Base-by-base conservation (phyloP, 2,888 invertebrate species). In the Drosophila neutralis region DNA sequence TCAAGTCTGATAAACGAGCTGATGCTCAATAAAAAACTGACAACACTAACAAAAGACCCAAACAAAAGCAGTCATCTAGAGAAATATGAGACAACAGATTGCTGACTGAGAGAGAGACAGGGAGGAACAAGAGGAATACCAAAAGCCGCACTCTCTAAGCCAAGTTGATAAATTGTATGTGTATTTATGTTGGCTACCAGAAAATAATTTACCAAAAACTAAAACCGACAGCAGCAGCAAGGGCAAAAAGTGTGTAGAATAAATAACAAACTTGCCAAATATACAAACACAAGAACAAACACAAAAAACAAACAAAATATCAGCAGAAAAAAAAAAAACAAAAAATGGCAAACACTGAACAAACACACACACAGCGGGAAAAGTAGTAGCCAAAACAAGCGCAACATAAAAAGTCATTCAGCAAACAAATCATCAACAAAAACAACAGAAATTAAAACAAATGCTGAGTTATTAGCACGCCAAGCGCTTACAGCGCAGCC, bases 401-500 rank as follows among this genome's bases (percentile, higher is more conserved):
- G 45, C 60, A 67, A 62, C 62, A 67, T 67, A 80, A 71, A 67
- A 63, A 72, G 53, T 64, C 63, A 73, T 65, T 72, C 73, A 62
- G 60, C 61, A 71, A 71, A 58, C 57, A 68, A 45, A 69, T 56
- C 54, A 69, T 58, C 60, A 71, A 61, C 51, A 69, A 56, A 31
- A 69, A 54, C 63, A 49, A 38, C 42, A 58, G n/a, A 75, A 66
- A 66, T 64, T 63, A 67, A 78, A 78, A 87, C 85, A 85, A 85
- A 85, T 87, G 87, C 76, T 78, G 84, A 85, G 87, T 87, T 85
- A 85, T 85, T 89, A 89, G 84, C 87, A 78, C 89, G 73, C 67
- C 67, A 56, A 72, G 68, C 75, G 51, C 21, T 29, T 66, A 51
- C 82, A 62, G 72, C 65, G 64, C 49, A 36, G 51, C 13, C 33